Conservation (phyloP, 2,888 invertebrate species). For the Phaonia tiefii region DNA sequence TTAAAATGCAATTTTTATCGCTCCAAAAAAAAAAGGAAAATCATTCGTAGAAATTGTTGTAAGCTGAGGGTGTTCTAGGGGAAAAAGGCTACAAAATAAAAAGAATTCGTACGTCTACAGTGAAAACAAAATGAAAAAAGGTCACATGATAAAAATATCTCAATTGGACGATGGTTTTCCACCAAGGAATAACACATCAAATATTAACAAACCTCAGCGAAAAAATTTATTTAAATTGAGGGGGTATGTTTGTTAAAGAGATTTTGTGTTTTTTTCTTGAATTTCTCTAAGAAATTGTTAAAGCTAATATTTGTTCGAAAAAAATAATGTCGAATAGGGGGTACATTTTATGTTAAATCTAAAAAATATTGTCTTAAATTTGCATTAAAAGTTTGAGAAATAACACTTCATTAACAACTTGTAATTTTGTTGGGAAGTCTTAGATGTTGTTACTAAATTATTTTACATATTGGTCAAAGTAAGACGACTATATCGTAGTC, state of each 20-base stretch:
- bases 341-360: no score
- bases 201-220: slow-evolving; percentile 49
- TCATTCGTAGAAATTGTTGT: not conserved
- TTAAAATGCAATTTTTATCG: slow-evolving; percentile 38
- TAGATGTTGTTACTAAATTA: no score
- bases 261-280: no score
- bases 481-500: no score
- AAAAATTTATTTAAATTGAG: slow-evolving; percentile 13
- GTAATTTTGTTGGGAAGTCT: no score
- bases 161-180: slow-evolving; percentile 25
- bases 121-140: not conserved
- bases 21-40: not conserved
- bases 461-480: no score
- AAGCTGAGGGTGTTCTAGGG: slow-evolving; percentile 10
- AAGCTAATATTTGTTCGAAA: not conserved
- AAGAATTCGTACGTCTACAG: no score
- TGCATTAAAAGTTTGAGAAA: not conserved
- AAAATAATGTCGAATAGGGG: no score
- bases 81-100: not conserved
- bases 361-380: no score
- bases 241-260: not conserved
- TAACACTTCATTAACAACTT: no score
- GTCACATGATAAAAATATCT: not conserved
- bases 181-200: slow-evolving; percentile 53
- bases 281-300: not conserved